Evolutionary conservation across 1,140 invertebrate species (phyloP).

Genomic region (Microplitis demolitor): DNA sequence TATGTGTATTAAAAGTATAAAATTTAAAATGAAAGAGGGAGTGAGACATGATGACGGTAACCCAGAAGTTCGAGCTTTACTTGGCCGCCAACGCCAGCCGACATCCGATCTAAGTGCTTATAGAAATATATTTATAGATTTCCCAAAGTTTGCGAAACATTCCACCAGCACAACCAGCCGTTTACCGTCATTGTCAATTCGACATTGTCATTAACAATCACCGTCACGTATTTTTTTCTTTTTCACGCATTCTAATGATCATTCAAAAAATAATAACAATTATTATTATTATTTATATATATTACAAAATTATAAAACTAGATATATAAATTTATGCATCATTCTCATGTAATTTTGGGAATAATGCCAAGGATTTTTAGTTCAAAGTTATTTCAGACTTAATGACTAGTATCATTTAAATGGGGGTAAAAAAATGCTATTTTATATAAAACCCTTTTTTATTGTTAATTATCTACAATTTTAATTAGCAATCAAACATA

Average conservation of each 20-base stretch:
- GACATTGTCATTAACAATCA: not conserved
- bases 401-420: no score
- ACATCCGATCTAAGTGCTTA: constrained; percentile 59
- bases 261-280: not conserved
- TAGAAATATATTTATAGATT: constrained; percentile 54
- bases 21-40: constrained; percentile 27
- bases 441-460: no score
- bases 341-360: constrained; percentile 26
- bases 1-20: not conserved
- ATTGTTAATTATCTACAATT: no score
- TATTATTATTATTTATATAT: not conserved
- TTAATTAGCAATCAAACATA: no score
- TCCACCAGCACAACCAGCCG: not conserved
- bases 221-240: not conserved
- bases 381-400: constrained; percentile 4
- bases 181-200: not conserved
- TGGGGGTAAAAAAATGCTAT: no score
- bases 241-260: not conserved
- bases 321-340: not conserved
- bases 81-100: constrained; percentile 58
- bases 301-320: not conserved
- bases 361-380: constrained; percentile 24
- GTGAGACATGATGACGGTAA: constrained; percentile 29
- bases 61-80: constrained; percentile 58
- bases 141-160: constrained; percentile 54